Conservation (phyloP, 1,140 invertebrate species). For the Megalopta genalis region DNA sequence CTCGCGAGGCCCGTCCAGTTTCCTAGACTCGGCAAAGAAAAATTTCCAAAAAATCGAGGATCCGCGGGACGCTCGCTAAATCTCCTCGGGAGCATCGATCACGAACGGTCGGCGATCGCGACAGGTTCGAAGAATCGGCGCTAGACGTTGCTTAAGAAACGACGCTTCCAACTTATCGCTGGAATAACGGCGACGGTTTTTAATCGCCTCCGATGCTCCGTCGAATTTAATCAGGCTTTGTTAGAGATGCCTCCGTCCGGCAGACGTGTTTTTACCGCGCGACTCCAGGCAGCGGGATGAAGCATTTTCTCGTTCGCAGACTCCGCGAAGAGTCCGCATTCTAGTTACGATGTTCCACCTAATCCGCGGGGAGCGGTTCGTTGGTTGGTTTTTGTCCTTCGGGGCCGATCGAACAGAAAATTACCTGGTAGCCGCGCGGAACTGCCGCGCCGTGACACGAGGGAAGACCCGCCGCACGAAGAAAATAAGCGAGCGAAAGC, state of each 20-base stretch:
- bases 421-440: constrained; percentile 49
- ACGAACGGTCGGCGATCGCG: too few relatives aligned
- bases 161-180: too few relatives aligned
- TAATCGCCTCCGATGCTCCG: too few relatives aligned
- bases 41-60: too few relatives aligned
- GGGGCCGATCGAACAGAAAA: constrained; percentile 59
- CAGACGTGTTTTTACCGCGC: too few relatives aligned
- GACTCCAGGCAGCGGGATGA: constrained; percentile 5
- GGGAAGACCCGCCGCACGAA: background rate
- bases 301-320: constrained; percentile 12
- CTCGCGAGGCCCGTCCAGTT: too few relatives aligned
- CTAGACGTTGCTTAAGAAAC: too few relatives aligned
- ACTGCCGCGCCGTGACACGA: constrained; percentile 5
- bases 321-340: background rate
- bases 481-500: background rate
- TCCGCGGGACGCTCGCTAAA: too few relatives aligned
- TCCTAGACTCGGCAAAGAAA: too few relatives aligned
- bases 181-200: too few relatives aligned
- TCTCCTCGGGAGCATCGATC: too few relatives aligned
- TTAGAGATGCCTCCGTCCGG: background rate
- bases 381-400: constrained; percentile 52
- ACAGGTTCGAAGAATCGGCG: too few relatives aligned
- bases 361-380: constrained; percentile 34
- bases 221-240: background rate
- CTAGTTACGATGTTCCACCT: constrained; percentile 24